Base-by-base conservation (phyloP, 2,113 vertebrate species). In the Nestor notabilis region DNA sequence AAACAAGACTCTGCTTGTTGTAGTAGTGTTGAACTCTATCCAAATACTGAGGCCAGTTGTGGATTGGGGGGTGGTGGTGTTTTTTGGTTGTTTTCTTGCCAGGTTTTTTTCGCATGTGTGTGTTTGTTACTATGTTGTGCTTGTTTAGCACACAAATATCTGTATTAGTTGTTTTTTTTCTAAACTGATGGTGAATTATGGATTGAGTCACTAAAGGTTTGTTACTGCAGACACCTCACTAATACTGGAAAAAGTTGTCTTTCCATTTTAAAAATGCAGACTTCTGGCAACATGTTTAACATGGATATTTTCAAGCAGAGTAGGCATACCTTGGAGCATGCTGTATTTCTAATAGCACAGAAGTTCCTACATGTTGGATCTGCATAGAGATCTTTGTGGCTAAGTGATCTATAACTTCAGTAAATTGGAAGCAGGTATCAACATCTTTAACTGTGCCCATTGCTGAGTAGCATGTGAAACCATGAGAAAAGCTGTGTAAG, bases 1-100 rank as follows among this genome's bases (percentile, higher is more conserved):
- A 74, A 94, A 90, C 70, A 91, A 66, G 86, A 90, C 16, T 46
- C 33, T 37, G 8, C 86, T 53, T 94, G 83, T 97, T 87, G 18
- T 84, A 5, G 13, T 35, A 16, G 10, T 69, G 53, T 50, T 83
- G 87, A 91, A 80, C 76, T 58, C 64, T 53, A 0, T 64, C 66
- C 63, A 76, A 72, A 69, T 89, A 58, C 64, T 87, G 29, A 25
- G 52, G 71, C 8, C 37, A 13, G 53, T 61, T 29, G 9, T 56
- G 29, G 35, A 10, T 29, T 72, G 52, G 56, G 76, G 50, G 23
- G 8, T 15, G 17, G 71, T 72, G 10, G 1, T 9, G 53, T 43
- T 41, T 77, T 70, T 65, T 33, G 7, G 1, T 31, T 52, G 23
- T 11, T 7, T 14, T 76, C 41, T 33, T 44, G 24, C 13, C 17